These are phyloP conservation scores for Melolontha melolontha DNA, from an alignment of 2,888 invertebrate genomes.

Conservation along the genomic window DNA sequence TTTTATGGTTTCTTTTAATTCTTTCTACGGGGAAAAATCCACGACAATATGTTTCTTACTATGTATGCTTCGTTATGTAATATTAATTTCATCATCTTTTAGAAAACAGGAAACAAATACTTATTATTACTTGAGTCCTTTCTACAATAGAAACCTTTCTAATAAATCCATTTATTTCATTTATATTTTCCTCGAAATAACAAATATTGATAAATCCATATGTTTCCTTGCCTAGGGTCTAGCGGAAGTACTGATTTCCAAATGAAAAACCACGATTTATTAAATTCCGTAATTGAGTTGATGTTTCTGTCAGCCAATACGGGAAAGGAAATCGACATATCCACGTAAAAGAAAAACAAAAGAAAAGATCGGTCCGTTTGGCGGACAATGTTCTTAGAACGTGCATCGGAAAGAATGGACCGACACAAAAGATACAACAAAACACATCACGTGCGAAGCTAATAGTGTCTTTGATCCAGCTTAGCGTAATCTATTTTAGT, in stretches of 20 bases:
- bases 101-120: too few relatives aligned
- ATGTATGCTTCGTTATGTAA: too few relatives aligned
- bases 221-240: conserved; percentile 5
- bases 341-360: conserved; percentile 6
- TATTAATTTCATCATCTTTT: too few relatives aligned
- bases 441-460: conserved; percentile 41
- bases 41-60: too few relatives aligned
- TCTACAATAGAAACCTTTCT: too few relatives aligned
- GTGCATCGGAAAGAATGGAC: conserved; percentile 15
- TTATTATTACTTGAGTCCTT: too few relatives aligned
- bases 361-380: conserved; percentile 3
- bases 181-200: too few relatives aligned
- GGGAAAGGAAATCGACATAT: conserved; percentile 10
- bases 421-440: conserved; percentile 37
- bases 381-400: conserved; percentile 29
- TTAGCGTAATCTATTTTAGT: conserved; percentile 41
- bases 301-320: conserved; percentile 30
- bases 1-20: too few relatives aligned
- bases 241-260: conserved; percentile 15
- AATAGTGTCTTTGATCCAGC: conserved; percentile 43
- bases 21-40: too few relatives aligned
- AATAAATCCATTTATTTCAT: too few relatives aligned
- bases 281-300: conserved; percentile 36
- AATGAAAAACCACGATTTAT: conserved; percentile 26
- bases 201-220: not conserved